Percentiles rank a stretch among this genome's conserved stretches.
phyloP scores from a whole-genome alignment of 2,113 vertebrate genomes.

The Lophura nycthemera region DNA sequence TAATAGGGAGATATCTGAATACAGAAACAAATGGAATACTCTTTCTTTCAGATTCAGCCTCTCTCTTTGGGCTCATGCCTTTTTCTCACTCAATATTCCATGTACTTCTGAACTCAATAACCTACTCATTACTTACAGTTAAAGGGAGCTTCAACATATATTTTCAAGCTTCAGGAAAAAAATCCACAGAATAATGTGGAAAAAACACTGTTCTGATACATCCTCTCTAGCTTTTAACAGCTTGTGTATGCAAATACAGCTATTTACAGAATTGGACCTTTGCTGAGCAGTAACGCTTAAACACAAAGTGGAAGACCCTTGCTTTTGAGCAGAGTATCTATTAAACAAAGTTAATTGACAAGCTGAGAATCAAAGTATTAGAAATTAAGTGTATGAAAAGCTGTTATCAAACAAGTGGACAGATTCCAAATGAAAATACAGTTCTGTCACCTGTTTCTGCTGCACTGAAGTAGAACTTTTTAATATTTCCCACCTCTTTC shows the following conservation, averaged over 20 bases:
- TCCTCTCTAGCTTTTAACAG: neutral
- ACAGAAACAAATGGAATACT: neutral
- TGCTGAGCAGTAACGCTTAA: neutral
- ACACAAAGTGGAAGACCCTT: neutral
- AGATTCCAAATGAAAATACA: constrained; percentile 20
- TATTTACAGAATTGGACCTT: neutral
- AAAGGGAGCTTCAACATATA: neutral
- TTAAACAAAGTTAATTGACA: neutral
- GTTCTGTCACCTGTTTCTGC: constrained; percentile 48
- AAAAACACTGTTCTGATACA: neutral
- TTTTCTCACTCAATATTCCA: neutral
- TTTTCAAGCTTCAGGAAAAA: neutral
- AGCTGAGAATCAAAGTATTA: neutral
- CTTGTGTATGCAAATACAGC: neutral
- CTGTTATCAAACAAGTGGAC: neutral
- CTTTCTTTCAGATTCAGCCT: neutral
- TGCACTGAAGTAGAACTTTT: constrained; percentile 32
- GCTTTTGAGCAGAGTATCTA: neutral
- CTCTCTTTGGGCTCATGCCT: neutral
- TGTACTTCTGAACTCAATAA: neutral
- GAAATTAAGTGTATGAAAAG: neutral
- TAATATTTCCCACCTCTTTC: constrained; percentile 16
- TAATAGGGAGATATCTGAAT: neutral
- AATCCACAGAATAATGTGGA: neutral
- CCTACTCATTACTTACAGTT: neutral